Base-by-base conservation (phyloP, 2,797 vertebrate genomes). In the Mus caroli region DNA sequence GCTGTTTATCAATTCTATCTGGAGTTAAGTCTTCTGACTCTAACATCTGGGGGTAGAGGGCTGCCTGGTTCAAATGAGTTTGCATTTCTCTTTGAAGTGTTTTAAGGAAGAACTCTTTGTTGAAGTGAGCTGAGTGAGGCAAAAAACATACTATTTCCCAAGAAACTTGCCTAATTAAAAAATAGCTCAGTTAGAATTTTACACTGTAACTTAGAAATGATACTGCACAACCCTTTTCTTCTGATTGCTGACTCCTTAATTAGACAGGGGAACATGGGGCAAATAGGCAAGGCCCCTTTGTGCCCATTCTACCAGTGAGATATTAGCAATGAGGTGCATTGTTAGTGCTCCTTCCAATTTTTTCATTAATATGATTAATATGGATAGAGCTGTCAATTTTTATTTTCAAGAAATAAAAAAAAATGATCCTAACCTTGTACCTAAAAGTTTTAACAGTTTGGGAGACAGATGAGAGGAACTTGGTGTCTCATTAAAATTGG, bases 341-440 rank as follows among this genome's bases (percentile, higher is more conserved):
- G 58, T 96, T 84, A 96, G 58, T 89, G 93, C 77, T 28, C 96
- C 20, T 97, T 98, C 96, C 71, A 95, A 98, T 95, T 79, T 96
- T 84, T 95, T 98, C 97, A 97, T 98, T 98, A 98, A 96, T 97
- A 95, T 98, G 94, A 98, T 98, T 98, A 97, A 97, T 94, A 96
- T 82, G 94, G 96, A 96, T 93, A 98, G 96, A 98, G 82, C 94
- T 98, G 97, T 97, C 98, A 98, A 90, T 83, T 94, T 97, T 96
- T 54, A 97, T 98, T 98, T 97, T 46, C 82, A 90, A 78, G 93
- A 88, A 97, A 97, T 93, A 95, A 94, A 95, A 94, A 96, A 97
- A 98, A 97, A 87, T 92, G 95, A 98, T 90, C 80, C 94, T 97
- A 98, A 97, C 91, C 77, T 97, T 96, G 83, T 4, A 56, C 92